phyloP scores from a whole-genome alignment of 2,888 invertebrate species.

The Cremastinae sp. region DNA sequence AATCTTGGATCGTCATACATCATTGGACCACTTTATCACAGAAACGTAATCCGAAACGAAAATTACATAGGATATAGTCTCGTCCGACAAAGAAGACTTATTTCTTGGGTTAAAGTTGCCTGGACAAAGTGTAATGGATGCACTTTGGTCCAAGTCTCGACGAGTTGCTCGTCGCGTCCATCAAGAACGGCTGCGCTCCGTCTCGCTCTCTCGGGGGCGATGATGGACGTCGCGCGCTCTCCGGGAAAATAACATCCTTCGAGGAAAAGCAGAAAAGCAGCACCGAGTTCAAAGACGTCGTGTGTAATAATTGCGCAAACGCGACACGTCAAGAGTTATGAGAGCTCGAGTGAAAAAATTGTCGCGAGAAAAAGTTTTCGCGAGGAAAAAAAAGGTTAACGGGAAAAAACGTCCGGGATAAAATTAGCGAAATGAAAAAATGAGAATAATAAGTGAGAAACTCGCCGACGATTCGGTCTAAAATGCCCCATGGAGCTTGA shows the following conservation, averaged over 20 bases:
- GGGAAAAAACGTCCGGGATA: no score
- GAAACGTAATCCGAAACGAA: slow-evolving; percentile 5
- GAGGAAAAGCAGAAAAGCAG: slow-evolving; percentile 44
- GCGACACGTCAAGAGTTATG: no score
- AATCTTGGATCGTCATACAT: no score
- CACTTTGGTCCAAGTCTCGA: slow-evolving; percentile 37
- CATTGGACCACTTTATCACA: no score
- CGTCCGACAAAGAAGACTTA: slow-evolving; percentile 47
- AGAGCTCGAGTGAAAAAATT: no score
- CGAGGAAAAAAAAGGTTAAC: no score
- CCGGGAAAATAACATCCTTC: slow-evolving; percentile 40
- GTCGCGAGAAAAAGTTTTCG: no score
- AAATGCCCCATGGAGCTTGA: slow-evolving; percentile 10
- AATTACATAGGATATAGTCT: slow-evolving; percentile 23
- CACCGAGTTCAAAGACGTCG: slow-evolving; percentile 27
- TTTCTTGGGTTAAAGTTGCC: slow-evolving; percentile 52
- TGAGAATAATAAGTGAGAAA: slow-evolving; percentile 12
- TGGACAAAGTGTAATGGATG: slow-evolving; percentile 49
- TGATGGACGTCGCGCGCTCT: slow-evolving; percentile 47
- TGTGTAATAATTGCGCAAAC: slow-evolving; percentile 30
- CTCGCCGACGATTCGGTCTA: slow-evolving; percentile 2
- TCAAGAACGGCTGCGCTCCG: slow-evolving; percentile 15
- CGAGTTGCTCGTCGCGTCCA: slow-evolving; percentile 10
- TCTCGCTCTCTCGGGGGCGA: background rate
- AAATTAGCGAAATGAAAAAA: no score